A percentile compares a stretch with the other conserved stretches of the same genome.
Evolutionary conservation across 2,888 invertebrate genomes (phyloP).

Genomic region (Synergus umbraculus): DNA sequence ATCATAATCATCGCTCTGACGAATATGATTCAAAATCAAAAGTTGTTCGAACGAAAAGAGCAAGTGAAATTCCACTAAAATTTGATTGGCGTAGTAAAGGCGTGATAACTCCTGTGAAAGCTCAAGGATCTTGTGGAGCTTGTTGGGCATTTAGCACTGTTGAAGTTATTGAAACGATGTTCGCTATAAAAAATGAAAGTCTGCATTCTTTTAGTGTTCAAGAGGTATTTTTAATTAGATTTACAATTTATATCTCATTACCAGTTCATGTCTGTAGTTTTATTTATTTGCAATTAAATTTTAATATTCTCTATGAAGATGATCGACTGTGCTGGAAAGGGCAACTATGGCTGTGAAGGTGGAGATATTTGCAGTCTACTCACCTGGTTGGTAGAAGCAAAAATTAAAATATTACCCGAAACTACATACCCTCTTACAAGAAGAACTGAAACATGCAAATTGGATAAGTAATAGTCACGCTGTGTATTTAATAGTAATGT

Average conservation of each 20-base stretch:
- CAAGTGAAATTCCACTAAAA: conserved; percentile 63
- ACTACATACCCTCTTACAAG: conserved; percentile 82
- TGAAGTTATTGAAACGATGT: conserved; percentile 87
- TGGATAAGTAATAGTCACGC: conserved; percentile 72
- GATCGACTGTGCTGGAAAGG: conserved; percentile 88
- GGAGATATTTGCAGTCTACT: conserved; percentile 90
- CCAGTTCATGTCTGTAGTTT: background rate
- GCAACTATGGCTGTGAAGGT: conserved; percentile 87
- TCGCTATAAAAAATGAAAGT: conserved; percentile 83
- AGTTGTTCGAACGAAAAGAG: conserved; percentile 54
- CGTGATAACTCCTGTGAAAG: conserved; percentile 83
- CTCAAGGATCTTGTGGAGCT: conserved; percentile 89
- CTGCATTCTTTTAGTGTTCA: conserved; percentile 85
- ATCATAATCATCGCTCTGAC: conserved; percentile 59
- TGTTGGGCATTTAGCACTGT: conserved; percentile 93
- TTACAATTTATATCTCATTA: background rate
- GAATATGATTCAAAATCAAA: conserved; percentile 45
- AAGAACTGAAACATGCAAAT: conserved; percentile 77
- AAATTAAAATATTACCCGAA: conserved; percentile 80
- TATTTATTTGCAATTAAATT: no score
- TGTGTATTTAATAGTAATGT: background rate
- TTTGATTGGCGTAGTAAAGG: conserved; percentile 83
- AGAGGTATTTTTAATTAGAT: conserved; percentile 76
- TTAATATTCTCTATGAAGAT: conserved; percentile 78
- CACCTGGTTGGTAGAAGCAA: conserved; percentile 83